Conservation (phyloP, 2,113 vertebrate species). For the crab-eating macaque (Macaca fascicularis) region DNA sequence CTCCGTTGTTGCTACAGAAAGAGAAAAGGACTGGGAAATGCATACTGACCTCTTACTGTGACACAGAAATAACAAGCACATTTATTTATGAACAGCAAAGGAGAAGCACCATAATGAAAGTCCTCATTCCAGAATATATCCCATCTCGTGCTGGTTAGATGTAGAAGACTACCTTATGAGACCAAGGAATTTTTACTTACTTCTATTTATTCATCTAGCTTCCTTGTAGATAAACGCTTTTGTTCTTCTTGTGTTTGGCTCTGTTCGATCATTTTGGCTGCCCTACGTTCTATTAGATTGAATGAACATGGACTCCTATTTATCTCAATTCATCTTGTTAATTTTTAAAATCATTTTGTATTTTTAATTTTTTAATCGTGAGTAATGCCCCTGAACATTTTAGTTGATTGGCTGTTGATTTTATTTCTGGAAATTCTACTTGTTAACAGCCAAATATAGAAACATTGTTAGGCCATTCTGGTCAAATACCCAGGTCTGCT, state of each 20-base stretch:
- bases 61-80: not conserved
- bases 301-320: not conserved
- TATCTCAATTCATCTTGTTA: not conserved
- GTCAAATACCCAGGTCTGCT: not conserved
- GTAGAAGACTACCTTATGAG: not conserved
- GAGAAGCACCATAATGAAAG: accelerated
- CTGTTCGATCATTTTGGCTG: not conserved
- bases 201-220: not conserved
- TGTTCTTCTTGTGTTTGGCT: not conserved
- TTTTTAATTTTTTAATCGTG: not conserved
- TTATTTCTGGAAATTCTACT: not conserved
- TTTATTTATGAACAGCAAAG: not conserved
- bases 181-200: not conserved
- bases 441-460: not conserved
- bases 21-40: accelerated
- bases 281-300: not conserved
- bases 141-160: accelerated
- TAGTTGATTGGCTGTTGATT: not conserved
- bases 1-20: not conserved
- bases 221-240: not conserved
- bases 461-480: not conserved
- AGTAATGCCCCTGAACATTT: not conserved
- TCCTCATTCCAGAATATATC: not conserved
- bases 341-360: not conserved
- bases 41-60: accelerated